Evolutionary conservation across 2,797 vertebrate genomes (phyloP).

Genomic region (Manis pentadactyla): DNA sequence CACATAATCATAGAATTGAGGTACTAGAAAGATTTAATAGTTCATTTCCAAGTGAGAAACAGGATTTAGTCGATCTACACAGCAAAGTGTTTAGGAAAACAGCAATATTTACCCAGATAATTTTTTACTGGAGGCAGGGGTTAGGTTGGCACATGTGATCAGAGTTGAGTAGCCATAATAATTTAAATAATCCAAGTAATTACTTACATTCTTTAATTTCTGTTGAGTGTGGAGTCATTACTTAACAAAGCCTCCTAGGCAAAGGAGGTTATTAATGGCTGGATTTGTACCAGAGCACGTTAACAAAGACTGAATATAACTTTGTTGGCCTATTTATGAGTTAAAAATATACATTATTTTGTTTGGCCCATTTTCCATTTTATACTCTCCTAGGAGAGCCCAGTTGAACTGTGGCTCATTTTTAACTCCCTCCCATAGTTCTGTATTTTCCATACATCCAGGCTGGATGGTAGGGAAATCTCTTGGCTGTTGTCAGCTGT

Average conservation of each 20-base stretch:
- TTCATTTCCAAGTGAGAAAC: conserved; percentile 22
- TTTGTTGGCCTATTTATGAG: conserved; percentile 72
- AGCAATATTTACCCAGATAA: not conserved
- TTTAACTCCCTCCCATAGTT: not conserved
- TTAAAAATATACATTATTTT: conserved; percentile 80
- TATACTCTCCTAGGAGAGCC: conserved; percentile 46
- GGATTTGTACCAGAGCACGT: conserved; percentile 30
- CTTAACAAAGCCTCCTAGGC: not conserved
- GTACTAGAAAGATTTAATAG: not conserved
- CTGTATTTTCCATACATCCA: conserved; percentile 13
- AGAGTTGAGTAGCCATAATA: not conserved
- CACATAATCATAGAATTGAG: not conserved
- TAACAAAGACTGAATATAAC: conserved; percentile 44
- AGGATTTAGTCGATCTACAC: not conserved
- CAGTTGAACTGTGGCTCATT: conserved; percentile 1
- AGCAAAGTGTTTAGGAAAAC: not conserved
- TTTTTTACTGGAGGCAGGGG: not conserved
- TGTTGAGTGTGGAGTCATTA: not conserved
- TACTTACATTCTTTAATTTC: conserved; percentile 50
- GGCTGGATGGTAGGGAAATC: not conserved
- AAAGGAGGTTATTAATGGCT: conserved; percentile 17
- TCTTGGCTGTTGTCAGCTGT: conserved; percentile 17
- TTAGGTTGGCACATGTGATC: not conserved
- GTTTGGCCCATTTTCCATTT: conserved; percentile 71
- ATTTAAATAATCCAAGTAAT: conserved; percentile 46